Percentiles rank a stretch among this genome's conserved stretches.
Evolutionary conservation across 2,888 invertebrate species (phyloP).

Genomic region (Drosophila cognata): DNA sequence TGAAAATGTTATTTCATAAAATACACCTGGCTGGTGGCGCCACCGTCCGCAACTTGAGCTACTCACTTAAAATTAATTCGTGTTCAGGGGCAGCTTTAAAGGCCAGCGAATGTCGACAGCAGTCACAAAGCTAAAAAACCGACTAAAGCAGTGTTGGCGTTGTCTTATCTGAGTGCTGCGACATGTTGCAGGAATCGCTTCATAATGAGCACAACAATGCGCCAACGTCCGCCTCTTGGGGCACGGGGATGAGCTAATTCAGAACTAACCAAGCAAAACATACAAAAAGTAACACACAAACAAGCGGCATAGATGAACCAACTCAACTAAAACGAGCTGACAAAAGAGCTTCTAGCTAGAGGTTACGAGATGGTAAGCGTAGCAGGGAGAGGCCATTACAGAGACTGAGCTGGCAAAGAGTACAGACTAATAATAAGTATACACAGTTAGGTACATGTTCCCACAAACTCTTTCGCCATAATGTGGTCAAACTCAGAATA

Average conservation of each 20-base stretch:
- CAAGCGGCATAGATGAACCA: conserved; percentile 7
- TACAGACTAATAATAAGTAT: conserved; percentile 50
- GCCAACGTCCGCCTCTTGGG: conserved; percentile 51
- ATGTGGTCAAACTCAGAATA: neutral
- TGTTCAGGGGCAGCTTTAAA: conserved; percentile 65
- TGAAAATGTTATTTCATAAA: conserved; percentile 68
- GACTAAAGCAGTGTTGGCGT: conserved; percentile 24
- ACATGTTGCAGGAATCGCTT: conserved; percentile 62
- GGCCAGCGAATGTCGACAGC: conserved; percentile 24
- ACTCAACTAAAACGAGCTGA: conserved; percentile 44
- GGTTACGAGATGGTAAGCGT: neutral
- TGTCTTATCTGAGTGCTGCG: conserved; percentile 37
- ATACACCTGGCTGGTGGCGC: conserved; percentile 56
- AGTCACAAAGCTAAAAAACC: conserved; percentile 12
- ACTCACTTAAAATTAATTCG: conserved; percentile 53
- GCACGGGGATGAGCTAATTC: conserved; percentile 37
- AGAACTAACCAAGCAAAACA: conserved; percentile 41
- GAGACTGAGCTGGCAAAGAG: conserved; percentile 26
- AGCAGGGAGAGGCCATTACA: neutral
- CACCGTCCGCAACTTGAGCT: conserved; percentile 20
- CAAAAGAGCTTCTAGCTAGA: conserved; percentile 44
- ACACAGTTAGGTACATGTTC: conserved; percentile 29
- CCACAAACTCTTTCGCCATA: conserved; percentile 37
- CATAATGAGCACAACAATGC: conserved; percentile 61
- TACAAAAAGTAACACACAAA: conserved; percentile 24